Conservation (phyloP, 2,797 vertebrate species). For the Cirrhinus mrigala region DNA sequence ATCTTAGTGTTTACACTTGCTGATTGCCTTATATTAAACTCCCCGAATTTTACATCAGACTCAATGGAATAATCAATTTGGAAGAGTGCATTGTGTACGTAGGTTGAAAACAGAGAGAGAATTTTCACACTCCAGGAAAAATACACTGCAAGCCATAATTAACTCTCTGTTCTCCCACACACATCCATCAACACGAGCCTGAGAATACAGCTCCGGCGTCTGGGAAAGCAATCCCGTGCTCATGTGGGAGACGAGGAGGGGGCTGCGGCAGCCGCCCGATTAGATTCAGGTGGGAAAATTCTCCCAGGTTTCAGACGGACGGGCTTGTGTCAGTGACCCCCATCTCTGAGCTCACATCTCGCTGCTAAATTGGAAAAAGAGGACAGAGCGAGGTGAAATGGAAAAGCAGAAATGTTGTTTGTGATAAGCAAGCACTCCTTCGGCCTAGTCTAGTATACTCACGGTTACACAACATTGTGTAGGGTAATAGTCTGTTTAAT, state of each 20-base stretch:
- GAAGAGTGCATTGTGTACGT: not conserved
- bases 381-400: constrained; percentile 4
- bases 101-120: constrained; percentile 13
- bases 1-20: not conserved
- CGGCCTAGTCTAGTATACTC: not conserved
- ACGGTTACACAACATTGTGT: constrained; percentile 7
- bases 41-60: not conserved
- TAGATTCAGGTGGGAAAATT: constrained; percentile 66
- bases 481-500: constrained; percentile 28
- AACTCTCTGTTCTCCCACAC: constrained; percentile 58
- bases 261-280: constrained; percentile 68
- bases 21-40: not conserved
- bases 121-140: constrained; percentile 31
- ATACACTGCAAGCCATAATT: constrained; percentile 53
- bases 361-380: constrained; percentile 11
- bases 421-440: not conserved
- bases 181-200: constrained; percentile 69
- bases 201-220: constrained; percentile 66
- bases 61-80: not conserved
- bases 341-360: constrained; percentile 46
- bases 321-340: constrained; percentile 41
- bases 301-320: constrained; percentile 44
- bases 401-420: not conserved
- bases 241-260: constrained; percentile 64
- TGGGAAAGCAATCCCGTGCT: constrained; percentile 77